Base-by-base conservation (phyloP, 2,113 vertebrate species). In the Grantiella picta region DNA sequence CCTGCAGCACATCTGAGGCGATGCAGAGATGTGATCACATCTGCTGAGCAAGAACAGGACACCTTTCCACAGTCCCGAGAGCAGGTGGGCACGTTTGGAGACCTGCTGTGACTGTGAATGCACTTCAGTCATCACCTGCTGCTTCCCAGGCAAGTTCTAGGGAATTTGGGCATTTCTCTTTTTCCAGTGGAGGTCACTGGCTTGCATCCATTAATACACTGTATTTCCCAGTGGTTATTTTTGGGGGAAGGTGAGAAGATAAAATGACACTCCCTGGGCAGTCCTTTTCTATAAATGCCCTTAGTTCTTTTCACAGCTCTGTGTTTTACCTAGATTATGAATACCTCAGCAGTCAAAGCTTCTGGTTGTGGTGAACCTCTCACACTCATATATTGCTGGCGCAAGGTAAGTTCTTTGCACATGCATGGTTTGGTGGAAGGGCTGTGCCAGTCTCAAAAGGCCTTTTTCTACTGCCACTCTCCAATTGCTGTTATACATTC, bases 21-120 rank as follows among this genome's bases (percentile, higher is more conserved):
- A 22, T 3, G 47, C 36, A 50, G 63, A 25, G 31, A 25, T 0
- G 0, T 7, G 7, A 9, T 64, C 38, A 18, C 1, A 1, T 35
- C 59, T 80, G 63, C 42, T 35, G 76, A 36, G 65, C 28, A 21
- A 59, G 59, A 25, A 4, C 60, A 31, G 71, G 29, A 29, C 5
- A 1, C 0, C 2, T 40, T 82, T 56, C 18, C 27, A 11, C 21
- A 23, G 52, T 38, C n/a, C 35, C 17, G 27, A 45, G 57, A 77
- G 66, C 63, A 87, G 73, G 36, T 72, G 82, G 80, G 45, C 38
- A 19, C 3, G 17, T 52, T 27, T 72, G 33, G 53, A 82, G n/a
- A 65, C 61, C 42, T 3, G 4, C 84, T 76, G 72, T 59, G 53
- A 12, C 36, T 61, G 29, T 21, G 20, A 59, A 69, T 33, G 40